Conservation (phyloP, 2,888 invertebrate genomes). For the Synergus gifuensis region DNA sequence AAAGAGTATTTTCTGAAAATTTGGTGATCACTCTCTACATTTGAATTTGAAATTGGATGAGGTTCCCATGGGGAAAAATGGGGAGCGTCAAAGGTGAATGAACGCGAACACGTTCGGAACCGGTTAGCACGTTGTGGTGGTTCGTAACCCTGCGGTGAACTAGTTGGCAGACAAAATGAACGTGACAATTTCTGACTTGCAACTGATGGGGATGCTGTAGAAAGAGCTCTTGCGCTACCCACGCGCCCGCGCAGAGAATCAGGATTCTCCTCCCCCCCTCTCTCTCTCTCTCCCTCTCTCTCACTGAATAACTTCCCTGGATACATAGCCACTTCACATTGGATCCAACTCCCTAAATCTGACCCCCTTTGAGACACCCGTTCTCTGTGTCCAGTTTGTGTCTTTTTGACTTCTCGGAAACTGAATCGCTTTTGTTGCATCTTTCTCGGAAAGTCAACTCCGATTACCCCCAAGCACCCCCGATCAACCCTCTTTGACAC, state of each 20-base stretch:
- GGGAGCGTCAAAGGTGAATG: slow-evolving; percentile 8
- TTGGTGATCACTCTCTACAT: neutral
- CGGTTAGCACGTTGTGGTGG: slow-evolving; percentile 41
- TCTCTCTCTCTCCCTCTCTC: slow-evolving; percentile 40
- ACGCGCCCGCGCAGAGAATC: slow-evolving; percentile 74
- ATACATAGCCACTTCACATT: slow-evolving; percentile 42
- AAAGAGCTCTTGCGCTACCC: slow-evolving; percentile 73
- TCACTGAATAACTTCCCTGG: slow-evolving; percentile 41
- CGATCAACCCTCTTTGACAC: slow-evolving; percentile 47
- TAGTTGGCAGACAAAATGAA: slow-evolving; percentile 56
- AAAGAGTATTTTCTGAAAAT: neutral
- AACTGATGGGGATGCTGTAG: slow-evolving; percentile 76
- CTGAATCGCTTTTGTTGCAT: slow-evolving; percentile 34
- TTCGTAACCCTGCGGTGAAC: slow-evolving; percentile 24
- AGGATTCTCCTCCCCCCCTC: too few relatives aligned
- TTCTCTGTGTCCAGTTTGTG: slow-evolving; percentile 41
- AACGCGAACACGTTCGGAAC: slow-evolving; percentile 44
- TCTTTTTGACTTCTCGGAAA: slow-evolving; percentile 36
- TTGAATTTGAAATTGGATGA: neutral
- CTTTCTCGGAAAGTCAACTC: slow-evolving; percentile 37
- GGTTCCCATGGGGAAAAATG: neutral
- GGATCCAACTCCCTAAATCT: slow-evolving; percentile 49
- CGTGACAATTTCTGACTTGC: slow-evolving; percentile 75
- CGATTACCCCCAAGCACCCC: slow-evolving; percentile 50
- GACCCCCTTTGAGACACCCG: slow-evolving; percentile 42